These are phyloP conservation scores for Microplitis manilae DNA, from an alignment of 2,888 invertebrate species.

Conservation along the genomic window DNA sequence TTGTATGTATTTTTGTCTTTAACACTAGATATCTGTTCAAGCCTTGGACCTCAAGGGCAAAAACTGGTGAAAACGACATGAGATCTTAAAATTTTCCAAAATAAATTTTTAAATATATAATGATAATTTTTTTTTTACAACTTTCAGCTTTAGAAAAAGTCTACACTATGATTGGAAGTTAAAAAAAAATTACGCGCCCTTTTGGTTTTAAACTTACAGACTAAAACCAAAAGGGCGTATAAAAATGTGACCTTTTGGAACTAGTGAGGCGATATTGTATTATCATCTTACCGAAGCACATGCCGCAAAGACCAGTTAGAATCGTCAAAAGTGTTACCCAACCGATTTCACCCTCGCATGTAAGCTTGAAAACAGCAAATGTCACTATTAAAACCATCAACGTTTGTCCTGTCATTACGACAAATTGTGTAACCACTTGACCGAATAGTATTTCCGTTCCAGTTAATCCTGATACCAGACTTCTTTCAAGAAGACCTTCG, in stretches of 20 bases:
- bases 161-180: no score
- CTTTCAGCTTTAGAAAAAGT: no score
- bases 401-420: slow-evolving; percentile 89
- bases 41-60: no score
- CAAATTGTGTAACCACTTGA: slow-evolving; percentile 90
- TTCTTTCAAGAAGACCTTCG: slow-evolving; percentile 91
- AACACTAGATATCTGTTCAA: no score
- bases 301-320: slow-evolving; percentile 91
- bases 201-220: no score
- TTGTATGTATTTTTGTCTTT: no score
- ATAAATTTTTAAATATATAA: no score
- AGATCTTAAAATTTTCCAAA: no score
- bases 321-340: slow-evolving; percentile 84
- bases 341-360: slow-evolving; percentile 82
- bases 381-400: slow-evolving; percentile 84
- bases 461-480: slow-evolving; percentile 84
- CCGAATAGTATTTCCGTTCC: slow-evolving; percentile 89
- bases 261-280: slow-evolving; percentile 13
- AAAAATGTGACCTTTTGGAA: background rate
- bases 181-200: background rate
- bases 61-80: no score
- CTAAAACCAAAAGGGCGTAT: no score
- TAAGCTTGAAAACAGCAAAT: slow-evolving; percentile 84
- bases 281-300: slow-evolving; percentile 86
- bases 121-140: no score